Evolutionary conservation across 64 coral and sea anemone genomes (phyloP).

Genomic region (Cladopsammia gracilis): DNA sequence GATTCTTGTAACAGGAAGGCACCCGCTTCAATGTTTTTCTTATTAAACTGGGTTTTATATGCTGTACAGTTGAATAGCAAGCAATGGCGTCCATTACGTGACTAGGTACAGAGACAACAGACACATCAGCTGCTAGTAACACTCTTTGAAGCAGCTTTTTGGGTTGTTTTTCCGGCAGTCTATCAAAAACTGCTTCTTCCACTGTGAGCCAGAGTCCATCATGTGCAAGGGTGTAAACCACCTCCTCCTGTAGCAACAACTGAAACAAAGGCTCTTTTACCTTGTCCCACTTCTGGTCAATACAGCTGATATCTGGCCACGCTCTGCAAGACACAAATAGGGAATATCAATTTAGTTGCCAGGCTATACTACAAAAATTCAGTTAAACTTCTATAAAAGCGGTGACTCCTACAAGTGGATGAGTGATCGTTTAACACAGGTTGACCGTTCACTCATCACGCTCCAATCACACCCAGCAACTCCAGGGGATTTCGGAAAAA

Average conservation of each 20-base stretch:
- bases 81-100: slow-evolving; percentile 60
- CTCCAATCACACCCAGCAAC: too few species aligned
- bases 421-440: too few species aligned
- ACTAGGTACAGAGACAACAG: too few species aligned
- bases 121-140: slow-evolving; percentile 51
- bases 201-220: slow-evolving; percentile 74
- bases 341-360: too few species aligned
- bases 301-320: slow-evolving; percentile 58
- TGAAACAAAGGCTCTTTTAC: slow-evolving; percentile 55
- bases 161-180: slow-evolving; percentile 22
- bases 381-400: too few species aligned
- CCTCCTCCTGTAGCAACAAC: slow-evolving; percentile 25
- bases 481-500: too few species aligned
- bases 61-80: neutral
- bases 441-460: too few species aligned
- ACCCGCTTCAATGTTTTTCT: slow-evolving; percentile 35
- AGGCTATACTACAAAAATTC: too few species aligned
- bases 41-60: slow-evolving; percentile 34
- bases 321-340: slow-evolving; percentile 47
- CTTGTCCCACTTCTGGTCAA: slow-evolving; percentile 73
- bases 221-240: slow-evolving; percentile 55
- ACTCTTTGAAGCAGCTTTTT: slow-evolving; percentile 23
- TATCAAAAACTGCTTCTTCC: slow-evolving; percentile 52
- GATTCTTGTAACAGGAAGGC: slow-evolving; percentile 3
- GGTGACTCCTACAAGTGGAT: too few species aligned